Conservation (phyloP, 2,113 vertebrate genomes). For the Elephas maximus region DNA sequence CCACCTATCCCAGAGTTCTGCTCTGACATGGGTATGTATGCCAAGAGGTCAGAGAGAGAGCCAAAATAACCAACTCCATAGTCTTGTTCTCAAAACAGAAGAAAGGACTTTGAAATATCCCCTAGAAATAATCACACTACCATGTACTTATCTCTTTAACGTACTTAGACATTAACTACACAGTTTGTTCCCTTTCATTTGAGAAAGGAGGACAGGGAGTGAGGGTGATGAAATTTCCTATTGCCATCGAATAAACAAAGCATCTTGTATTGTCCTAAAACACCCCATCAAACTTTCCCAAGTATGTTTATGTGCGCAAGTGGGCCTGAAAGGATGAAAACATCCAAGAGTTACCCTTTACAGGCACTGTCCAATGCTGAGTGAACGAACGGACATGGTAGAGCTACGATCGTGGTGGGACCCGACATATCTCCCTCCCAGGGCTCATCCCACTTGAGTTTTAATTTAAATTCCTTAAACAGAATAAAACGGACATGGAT, state of each 20-base stretch:
- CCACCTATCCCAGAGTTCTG: background rate
- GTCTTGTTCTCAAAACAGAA: background rate
- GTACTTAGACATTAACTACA: background rate
- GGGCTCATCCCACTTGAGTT: background rate
- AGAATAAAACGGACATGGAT: background rate
- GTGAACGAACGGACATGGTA: no score
- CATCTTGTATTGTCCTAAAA: background rate
- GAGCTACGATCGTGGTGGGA: background rate
- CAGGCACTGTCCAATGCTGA: background rate
- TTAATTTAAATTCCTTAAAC: background rate
- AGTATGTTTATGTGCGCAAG: no score
- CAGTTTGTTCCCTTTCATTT: background rate
- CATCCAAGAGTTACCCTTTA: fast-evolving
- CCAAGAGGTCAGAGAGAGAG: background rate
- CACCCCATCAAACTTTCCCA: background rate
- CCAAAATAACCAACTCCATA: background rate
- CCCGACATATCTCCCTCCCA: no score
- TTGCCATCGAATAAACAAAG: background rate
- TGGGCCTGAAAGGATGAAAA: background rate
- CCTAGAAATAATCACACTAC: background rate
- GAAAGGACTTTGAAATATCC: background rate
- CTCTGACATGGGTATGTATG: background rate
- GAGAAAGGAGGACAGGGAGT: background rate
- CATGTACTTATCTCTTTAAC: background rate
- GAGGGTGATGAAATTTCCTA: background rate